Evolutionary conservation across 2,797 vertebrate genomes (phyloP), one percentile per base, ranked within the genome.

Genomic region (Coendou prehensilis): DNA sequence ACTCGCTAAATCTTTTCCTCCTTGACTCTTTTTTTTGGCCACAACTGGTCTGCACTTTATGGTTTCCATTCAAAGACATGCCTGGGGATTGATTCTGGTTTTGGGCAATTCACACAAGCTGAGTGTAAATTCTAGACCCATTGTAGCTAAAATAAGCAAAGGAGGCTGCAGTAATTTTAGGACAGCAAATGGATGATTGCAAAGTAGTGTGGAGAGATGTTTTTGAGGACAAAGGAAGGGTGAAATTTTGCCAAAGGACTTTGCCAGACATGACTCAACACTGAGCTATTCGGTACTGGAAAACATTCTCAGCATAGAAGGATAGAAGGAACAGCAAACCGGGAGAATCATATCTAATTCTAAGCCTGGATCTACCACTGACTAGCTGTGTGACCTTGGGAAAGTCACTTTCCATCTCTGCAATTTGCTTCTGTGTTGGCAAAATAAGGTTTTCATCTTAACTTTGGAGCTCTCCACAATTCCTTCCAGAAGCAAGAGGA

Each of bases 111-210:
- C 85, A 33, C 30, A 76, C 41, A 81, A 71, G 73, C 78, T 30
- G 91, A 90, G 73, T 73, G 41, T 91, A 87, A 93, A 94, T 83
- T 95, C 89, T 79, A 96, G 93, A 81, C 41, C 91, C 90, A 61
- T 76, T 81, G 91, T 92, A 79, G 73, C 93, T 97, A 97, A 97
- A 97, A 98, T 95, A 93, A 95, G 91, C 93, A 94, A 92, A 96
- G 14, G 84, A 91, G 71, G 73, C 87, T 30, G 50, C 78, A 82
- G 91, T 92, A 82, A 93, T 94, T 96, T 96, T 94, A 97, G 95
- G 95, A 89, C 18, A 56, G 85, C 79, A 80, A 91, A 94, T 41
- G 87, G 73, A 56, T 85, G 89, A 82, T 93, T 93, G 92, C 75
- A 93, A 71, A 94, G 81, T 26, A 52, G 33, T 90, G 64, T 87